Base-by-base conservation (phyloP, 2,888 invertebrate genomes). In the Hypolimnas misippus region DNA sequence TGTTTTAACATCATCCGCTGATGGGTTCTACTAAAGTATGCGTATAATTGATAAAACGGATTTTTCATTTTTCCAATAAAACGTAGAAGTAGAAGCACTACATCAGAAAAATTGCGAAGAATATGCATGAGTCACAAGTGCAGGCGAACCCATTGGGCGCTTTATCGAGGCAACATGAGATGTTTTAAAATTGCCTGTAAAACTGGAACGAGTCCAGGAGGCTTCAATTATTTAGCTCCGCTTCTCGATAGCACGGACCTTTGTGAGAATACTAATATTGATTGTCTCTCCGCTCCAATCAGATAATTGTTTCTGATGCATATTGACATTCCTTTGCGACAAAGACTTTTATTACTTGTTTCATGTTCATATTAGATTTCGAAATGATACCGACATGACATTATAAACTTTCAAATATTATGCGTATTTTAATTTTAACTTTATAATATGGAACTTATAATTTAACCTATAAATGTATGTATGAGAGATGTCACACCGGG, bases 181-280 rank as follows among this genome's bases (percentile, higher is more conserved):
- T 74, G 73, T 76, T 82, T 81, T 81, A 74, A 75, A 81, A 82
- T 73, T 71, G 70, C 75, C 72, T 69, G 70, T 72, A 75, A 77
- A 83, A 81, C 70, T 79, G 70, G 77, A 76, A 72, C 78, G 72
- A 63, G 65, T 73, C 73, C 75, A 74, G 75, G 72, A 77, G 76
- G 75, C 75, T 73, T 78, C 75, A 83, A 78, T 82, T 83, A 83
- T 81, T 77, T 72, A 73, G 73, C 69, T 72, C 70, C 63, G 38
- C 42, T 55, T 59, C 62, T 57, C 64, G 63, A 64, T 62, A n/a
- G n/a, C n/a, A 52, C 31, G 14, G 21, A 52, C 19, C 33, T 52
- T 52, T 52, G 58, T 58, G 19, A 42, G 44, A 33, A 58, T 58
- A 52, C 42, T 58, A 58, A 52, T 52, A 7, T 19, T n/a, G 14